Conservation (phyloP, 2,888 invertebrate species). For the Tipula unca region DNA sequence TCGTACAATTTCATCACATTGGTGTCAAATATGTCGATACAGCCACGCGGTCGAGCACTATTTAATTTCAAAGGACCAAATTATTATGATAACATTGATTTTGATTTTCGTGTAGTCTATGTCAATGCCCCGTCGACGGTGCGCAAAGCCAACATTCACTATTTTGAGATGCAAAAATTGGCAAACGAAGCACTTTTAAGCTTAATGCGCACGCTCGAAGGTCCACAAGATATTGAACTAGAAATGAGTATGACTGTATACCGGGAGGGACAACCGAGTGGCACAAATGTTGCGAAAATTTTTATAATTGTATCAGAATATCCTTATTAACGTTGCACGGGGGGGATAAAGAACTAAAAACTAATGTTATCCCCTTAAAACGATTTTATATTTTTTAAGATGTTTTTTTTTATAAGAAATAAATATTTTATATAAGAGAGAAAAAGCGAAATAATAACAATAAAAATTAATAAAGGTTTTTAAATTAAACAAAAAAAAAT, state of each 20-base stretch:
- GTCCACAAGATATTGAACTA: constrained; percentile 86
- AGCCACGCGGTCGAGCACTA: constrained; percentile 52
- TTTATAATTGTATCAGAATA: constrained; percentile 79
- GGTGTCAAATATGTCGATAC: constrained; percentile 71
- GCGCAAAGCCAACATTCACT: constrained; percentile 48
- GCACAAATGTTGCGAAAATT: constrained; percentile 76
- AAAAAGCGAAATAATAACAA: not conserved
- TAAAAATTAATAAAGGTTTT: constrained; percentile 4
- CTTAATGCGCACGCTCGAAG: constrained; percentile 62
- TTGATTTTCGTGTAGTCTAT: constrained; percentile 60
- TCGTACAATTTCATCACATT: constrained; percentile 92
- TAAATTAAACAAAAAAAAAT: not conserved
- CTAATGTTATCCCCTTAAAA: not conserved
- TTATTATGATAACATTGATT: constrained; percentile 63
- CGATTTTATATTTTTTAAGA: not conserved
- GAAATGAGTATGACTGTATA: constrained; percentile 80
- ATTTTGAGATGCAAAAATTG: constrained; percentile 47
- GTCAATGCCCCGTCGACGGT: constrained; percentile 57
- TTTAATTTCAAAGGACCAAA: constrained; percentile 83
- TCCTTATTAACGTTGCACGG: constrained; percentile 50
- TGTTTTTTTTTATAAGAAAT: not conserved
- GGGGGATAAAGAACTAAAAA: not conserved
- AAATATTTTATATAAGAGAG: not conserved
- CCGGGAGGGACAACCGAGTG: constrained; percentile 61
- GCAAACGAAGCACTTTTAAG: constrained; percentile 68